Conservation (phyloP, 2,113 vertebrate species). For the Turdus rufiventris region DNA sequence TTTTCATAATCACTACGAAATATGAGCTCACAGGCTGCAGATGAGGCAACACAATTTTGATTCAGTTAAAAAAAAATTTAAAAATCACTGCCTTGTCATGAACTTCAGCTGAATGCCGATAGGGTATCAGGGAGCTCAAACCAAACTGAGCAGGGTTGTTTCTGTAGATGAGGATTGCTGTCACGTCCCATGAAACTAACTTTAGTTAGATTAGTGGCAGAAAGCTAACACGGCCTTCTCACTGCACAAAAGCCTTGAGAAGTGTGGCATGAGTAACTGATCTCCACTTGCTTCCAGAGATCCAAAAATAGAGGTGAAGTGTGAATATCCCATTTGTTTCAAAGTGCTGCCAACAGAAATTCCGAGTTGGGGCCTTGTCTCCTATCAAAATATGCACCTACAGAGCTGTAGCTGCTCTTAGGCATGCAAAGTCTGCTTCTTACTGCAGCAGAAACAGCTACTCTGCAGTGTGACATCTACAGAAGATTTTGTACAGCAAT, state of each 20-base stretch:
- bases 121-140: not conserved
- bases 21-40: not conserved
- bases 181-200: not conserved
- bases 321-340: slow-evolving; percentile 50
- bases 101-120: not conserved
- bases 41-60: not conserved
- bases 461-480: not conserved
- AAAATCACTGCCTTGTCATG: not conserved
- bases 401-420: not conserved
- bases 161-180: not conserved
- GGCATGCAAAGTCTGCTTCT: not conserved
- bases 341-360: slow-evolving; percentile 13
- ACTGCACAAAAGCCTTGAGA: slow-evolving; percentile 14
- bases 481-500: not conserved
- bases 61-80: not conserved
- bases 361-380: not conserved
- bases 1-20: not conserved
- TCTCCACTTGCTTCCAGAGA: slow-evolving; percentile 20
- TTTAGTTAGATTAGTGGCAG: not conserved
- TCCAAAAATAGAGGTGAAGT: slow-evolving; percentile 44
- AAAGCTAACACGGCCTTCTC: not conserved
- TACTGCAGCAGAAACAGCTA: not conserved
- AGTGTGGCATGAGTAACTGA: not conserved
- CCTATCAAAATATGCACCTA: not conserved
- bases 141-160: not conserved